Conservation (phyloP, 2,113 vertebrate species). For the Spizaetus ornatus region DNA sequence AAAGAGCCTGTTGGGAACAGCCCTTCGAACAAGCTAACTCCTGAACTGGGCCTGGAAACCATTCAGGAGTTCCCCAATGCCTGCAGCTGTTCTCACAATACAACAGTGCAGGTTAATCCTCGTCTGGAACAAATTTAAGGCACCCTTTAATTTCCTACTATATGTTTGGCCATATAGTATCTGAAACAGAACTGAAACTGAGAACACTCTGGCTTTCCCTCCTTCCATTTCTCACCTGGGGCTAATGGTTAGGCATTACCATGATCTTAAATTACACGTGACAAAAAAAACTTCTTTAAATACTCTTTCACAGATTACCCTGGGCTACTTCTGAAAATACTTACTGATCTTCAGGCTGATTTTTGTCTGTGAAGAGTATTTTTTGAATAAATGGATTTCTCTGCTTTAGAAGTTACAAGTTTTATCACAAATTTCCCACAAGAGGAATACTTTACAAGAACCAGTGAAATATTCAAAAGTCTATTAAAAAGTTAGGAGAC, state of each 20-base stretch:
- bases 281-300: not conserved
- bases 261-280: accelerated
- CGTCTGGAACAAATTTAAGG: not conserved
- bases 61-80: not conserved
- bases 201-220: not conserved
- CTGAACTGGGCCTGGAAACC: not conserved
- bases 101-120: not conserved
- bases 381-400: not conserved
- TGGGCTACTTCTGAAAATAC: not conserved
- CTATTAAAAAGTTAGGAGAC: not conserved
- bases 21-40: not conserved
- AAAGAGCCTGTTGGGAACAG: not conserved
- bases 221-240: not conserved
- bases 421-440: not conserved
- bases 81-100: not conserved
- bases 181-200: not conserved
- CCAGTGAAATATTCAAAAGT: not conserved
- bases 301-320: not conserved
- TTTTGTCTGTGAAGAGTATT: not conserved
- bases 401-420: not conserved
- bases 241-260: not conserved
- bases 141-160: not conserved
- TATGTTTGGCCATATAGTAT: not conserved
- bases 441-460: not conserved
- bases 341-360: not conserved